These are phyloP conservation scores for Palythoa grandiflora DNA, from an alignment of 92 coral and sea anemone species.

Conservation along the genomic window DNA sequence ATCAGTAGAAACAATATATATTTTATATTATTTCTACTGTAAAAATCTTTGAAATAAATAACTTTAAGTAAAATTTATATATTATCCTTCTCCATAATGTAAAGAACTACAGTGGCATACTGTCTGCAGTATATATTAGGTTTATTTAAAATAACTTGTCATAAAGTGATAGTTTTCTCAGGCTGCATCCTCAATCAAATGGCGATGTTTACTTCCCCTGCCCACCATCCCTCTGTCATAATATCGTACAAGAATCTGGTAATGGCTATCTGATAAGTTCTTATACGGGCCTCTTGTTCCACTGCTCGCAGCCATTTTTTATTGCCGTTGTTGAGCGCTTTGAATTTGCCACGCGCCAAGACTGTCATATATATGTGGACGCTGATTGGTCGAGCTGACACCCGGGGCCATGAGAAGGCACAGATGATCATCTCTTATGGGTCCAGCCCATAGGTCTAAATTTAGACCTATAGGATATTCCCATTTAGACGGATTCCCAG, in stretches of 20 bases:
- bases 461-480: too few relatives aligned
- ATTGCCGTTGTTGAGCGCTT: background rate
- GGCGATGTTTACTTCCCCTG: slow-evolving; percentile 1
- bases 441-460: too few relatives aligned
- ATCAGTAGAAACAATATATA: too few relatives aligned
- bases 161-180: background rate
- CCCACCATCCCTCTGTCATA: slow-evolving; percentile 13
- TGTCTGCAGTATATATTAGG: background rate
- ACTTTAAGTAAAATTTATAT: too few relatives aligned
- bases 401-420: background rate
- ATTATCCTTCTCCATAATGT: too few relatives aligned
- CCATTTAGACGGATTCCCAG: too few relatives aligned
- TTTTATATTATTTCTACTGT: background rate
- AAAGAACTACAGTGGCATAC: too few relatives aligned
- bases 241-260: background rate
- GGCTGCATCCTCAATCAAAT: slow-evolving; percentile 8
- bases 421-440: background rate
- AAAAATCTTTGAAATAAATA: too few relatives aligned
- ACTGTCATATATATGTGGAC: background rate
- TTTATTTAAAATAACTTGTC: too few relatives aligned
- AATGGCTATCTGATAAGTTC: background rate
- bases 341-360: background rate
- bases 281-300: background rate
- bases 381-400: slow-evolving; percentile 6
- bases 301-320: slow-evolving; percentile 14